Evolutionary conservation across 2,797 vertebrate species (phyloP).

Genomic region (Cuniculus paca): DNA sequence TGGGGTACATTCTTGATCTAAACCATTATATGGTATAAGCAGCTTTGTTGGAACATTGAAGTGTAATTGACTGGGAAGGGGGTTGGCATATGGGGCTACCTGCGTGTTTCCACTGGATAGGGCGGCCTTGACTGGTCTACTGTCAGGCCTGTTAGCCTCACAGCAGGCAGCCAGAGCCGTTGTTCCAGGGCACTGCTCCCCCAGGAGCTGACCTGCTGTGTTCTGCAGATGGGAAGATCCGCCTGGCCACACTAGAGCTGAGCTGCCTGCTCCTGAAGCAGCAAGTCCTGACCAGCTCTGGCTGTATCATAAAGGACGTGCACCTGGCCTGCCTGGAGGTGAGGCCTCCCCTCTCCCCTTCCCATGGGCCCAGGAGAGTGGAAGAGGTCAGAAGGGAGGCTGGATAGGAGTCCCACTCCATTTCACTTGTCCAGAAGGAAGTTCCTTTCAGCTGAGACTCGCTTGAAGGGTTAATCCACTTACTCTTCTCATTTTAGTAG

Average conservation of each 20-base stretch:
- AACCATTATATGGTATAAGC: neutral
- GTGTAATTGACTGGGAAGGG: neutral
- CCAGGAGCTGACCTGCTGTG: constrained; percentile 55
- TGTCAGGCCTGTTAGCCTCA: neutral
- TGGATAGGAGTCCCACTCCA: fast-evolving
- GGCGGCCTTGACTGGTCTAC: neutral
- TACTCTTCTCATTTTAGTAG: neutral
- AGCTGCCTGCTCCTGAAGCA: constrained; percentile 96
- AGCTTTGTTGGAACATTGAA: neutral
- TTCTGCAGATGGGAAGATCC: constrained; percentile 94
- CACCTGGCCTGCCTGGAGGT: constrained; percentile 98
- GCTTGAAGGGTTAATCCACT: neutral
- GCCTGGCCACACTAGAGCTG: constrained; percentile 96
- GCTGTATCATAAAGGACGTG: constrained; percentile 96
- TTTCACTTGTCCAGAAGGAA: fast-evolving
- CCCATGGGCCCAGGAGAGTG: fast-evolving
- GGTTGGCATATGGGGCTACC: neutral
- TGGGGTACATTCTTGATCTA: neutral
- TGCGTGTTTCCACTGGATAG: neutral
- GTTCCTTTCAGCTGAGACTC: neutral
- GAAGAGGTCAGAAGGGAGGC: neutral
- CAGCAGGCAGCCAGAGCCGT: neutral
- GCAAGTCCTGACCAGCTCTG: constrained; percentile 92
- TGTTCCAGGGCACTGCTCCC: neutral
- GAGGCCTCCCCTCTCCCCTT: neutral